Percentiles rank a stretch among this genome's conserved stretches.
Conservation (phyloP, 2,797 vertebrate genomes). For the Gephyroberyx darwinii region DNA sequence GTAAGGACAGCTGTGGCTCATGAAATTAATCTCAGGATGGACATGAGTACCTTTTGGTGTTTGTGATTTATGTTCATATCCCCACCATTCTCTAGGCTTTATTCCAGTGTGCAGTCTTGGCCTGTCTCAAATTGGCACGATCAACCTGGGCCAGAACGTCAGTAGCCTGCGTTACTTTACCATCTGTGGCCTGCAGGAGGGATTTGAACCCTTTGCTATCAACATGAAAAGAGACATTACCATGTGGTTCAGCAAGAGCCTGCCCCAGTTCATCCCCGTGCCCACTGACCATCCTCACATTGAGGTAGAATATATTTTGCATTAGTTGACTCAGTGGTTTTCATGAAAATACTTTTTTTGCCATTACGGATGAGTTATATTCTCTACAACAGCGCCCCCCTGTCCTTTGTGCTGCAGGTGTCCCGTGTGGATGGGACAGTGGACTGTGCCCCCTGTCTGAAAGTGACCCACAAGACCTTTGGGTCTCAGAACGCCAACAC, state of each 20-base stretch:
- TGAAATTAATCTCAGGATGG: background rate
- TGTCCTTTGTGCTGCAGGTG: conserved; percentile 73
- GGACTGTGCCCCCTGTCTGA: conserved; percentile 90
- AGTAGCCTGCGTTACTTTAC: conserved; percentile 91
- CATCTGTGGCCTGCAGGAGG: conserved; percentile 95
- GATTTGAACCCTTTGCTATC: conserved; percentile 94
- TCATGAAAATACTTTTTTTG: background rate
- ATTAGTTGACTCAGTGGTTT: background rate
- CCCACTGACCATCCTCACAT: conserved; percentile 89
- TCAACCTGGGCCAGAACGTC: conserved; percentile 95
- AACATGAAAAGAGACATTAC: conserved; percentile 95
- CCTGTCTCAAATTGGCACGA: conserved; percentile 87
- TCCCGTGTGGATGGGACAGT: conserved; percentile 92
- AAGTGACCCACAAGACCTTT: conserved; percentile 88
- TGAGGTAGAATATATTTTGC: conserved; percentile 79
- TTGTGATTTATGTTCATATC: conserved; percentile 23
- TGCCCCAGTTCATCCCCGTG: conserved; percentile 88
- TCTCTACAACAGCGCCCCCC: background rate
- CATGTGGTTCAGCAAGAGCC: conserved; percentile 97
- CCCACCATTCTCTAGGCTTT: conserved; percentile 81
- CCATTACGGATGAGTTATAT: background rate
- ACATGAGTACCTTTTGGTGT: background rate
- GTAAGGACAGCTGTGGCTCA: conserved; percentile 23
- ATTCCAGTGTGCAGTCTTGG: conserved; percentile 94
- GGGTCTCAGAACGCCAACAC: conserved; percentile 91